Evolutionary conservation across 2,888 invertebrate species (phyloP).

Genomic region (Polydrusus cervinus): DNA sequence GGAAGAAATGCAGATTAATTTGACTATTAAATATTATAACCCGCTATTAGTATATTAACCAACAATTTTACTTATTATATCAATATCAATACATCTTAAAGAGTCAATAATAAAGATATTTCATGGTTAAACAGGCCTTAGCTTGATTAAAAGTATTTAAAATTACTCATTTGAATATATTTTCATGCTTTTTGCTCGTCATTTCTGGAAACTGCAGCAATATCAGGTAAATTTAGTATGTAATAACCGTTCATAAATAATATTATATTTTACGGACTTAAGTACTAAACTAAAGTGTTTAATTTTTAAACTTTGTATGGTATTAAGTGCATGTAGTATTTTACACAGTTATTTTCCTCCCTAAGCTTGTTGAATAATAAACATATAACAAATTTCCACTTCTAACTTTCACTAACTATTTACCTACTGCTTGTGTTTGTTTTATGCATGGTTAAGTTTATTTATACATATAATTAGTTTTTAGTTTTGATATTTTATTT

Average conservation of each 20-base stretch:
- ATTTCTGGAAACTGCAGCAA: conserved; percentile 64
- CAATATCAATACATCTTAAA: too few relatives aligned
- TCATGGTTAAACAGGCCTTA: neutral
- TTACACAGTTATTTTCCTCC: neutral
- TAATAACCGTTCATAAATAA: conserved; percentile 10
- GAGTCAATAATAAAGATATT: neutral
- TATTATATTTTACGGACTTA: conserved; percentile 18
- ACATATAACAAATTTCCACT: conserved; percentile 2
- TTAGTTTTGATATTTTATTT: too few relatives aligned
- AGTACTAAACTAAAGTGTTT: conserved; percentile 10
- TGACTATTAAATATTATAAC: too few relatives aligned
- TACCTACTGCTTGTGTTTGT: neutral
- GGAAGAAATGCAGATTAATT: too few relatives aligned
- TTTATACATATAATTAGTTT: too few relatives aligned
- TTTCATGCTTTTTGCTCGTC: conserved; percentile 58
- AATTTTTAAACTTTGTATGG: conserved; percentile 28
- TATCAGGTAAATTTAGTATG: conserved; percentile 61
- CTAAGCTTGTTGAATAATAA: neutral
- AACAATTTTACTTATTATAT: too few relatives aligned
- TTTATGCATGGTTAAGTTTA: too few relatives aligned
- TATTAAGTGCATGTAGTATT: conserved; percentile 7
- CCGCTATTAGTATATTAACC: too few relatives aligned
- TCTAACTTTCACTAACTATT: neutral
- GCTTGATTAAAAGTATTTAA: neutral
- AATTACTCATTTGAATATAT: conserved; percentile 26